These are phyloP conservation scores for Zophobas morio DNA, from an alignment of 1,140 invertebrate species.

Conservation along the genomic window DNA sequence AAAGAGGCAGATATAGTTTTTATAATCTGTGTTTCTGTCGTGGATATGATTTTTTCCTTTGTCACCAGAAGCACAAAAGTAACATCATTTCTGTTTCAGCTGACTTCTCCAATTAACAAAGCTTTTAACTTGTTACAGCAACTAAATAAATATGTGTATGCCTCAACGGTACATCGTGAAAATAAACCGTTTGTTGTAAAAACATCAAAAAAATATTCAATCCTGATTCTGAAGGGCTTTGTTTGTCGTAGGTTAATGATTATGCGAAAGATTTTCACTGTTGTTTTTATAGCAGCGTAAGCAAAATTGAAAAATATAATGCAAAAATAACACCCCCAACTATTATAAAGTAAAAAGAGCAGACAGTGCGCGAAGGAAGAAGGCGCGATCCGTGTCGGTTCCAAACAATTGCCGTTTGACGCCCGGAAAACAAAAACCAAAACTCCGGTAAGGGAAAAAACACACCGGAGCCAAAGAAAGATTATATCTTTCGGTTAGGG, in stretches of 20 bases:
- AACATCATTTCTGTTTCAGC: slow-evolving; percentile 14
- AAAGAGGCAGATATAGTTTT: not conserved
- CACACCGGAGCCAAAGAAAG: slow-evolving; percentile 54
- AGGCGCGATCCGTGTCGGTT: slow-evolving; percentile 59
- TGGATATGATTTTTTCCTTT: slow-evolving; percentile 6
- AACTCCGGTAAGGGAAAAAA: slow-evolving; percentile 54
- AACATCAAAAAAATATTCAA: no score
- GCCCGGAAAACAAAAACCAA: slow-evolving; percentile 58
- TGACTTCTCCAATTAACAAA: slow-evolving; percentile 35
- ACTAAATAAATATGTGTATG: slow-evolving; percentile 1
- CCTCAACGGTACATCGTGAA: no score
- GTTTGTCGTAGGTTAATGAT: slow-evolving; percentile 6
- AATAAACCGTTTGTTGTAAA: no score
- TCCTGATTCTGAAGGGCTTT: not conserved
- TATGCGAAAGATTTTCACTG: not conserved
- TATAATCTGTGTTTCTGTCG: not conserved
- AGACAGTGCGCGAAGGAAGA: slow-evolving; percentile 42
- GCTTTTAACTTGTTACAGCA: slow-evolving; percentile 29
- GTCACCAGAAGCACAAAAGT: not conserved
- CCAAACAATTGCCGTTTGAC: slow-evolving; percentile 61
- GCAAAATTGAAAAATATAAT: slow-evolving; percentile 11
- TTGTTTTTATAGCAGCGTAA: not conserved
- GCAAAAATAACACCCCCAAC: slow-evolving; percentile 26
- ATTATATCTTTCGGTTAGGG: slow-evolving; percentile 59
- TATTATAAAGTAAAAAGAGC: slow-evolving; percentile 32